phyloP scores from a whole-genome alignment of 2,113 vertebrate species.

The Tyrannus savana region DNA sequence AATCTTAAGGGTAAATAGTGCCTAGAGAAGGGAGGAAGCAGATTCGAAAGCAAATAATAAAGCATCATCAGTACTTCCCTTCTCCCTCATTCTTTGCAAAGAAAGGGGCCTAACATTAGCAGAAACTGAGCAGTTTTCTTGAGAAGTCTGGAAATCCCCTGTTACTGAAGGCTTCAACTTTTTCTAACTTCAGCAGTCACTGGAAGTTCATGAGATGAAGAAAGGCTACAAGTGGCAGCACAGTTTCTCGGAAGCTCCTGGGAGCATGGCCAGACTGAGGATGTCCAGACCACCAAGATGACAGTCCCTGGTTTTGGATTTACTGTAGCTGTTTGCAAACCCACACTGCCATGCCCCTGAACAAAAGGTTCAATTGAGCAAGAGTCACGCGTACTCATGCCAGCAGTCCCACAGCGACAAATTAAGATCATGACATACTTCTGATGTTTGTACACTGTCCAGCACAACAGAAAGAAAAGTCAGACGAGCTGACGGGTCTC shows the following conservation, averaged over 20 bases:
- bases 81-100: not conserved
- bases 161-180: not conserved
- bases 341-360: slow-evolving; percentile 35
- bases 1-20: not conserved
- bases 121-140: not conserved
- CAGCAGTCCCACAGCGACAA: slow-evolving; percentile 54
- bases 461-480: slow-evolving; percentile 35
- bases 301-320: slow-evolving; percentile 25
- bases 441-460: slow-evolving; percentile 39
- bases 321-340: slow-evolving; percentile 44
- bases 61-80: not conserved
- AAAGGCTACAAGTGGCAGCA: slow-evolving; percentile 5
- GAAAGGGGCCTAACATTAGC: not conserved
- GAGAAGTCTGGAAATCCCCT: slow-evolving; percentile 23
- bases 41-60: not conserved
- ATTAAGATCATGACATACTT: slow-evolving; percentile 62
- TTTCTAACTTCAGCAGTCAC: not conserved
- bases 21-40: not conserved
- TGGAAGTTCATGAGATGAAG: not conserved
- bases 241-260: slow-evolving; percentile 52
- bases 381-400: slow-evolving; percentile 46
- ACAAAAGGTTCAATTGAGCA: slow-evolving; percentile 69
- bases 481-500: not conserved
- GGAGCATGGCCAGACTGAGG: slow-evolving; percentile 18
- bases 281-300: slow-evolving; percentile 43